Percentiles rank a stretch among this genome's conserved stretches.
Evolutionary conservation across 2,888 invertebrate species (phyloP).

Genomic region (Desoria tigrina): DNA sequence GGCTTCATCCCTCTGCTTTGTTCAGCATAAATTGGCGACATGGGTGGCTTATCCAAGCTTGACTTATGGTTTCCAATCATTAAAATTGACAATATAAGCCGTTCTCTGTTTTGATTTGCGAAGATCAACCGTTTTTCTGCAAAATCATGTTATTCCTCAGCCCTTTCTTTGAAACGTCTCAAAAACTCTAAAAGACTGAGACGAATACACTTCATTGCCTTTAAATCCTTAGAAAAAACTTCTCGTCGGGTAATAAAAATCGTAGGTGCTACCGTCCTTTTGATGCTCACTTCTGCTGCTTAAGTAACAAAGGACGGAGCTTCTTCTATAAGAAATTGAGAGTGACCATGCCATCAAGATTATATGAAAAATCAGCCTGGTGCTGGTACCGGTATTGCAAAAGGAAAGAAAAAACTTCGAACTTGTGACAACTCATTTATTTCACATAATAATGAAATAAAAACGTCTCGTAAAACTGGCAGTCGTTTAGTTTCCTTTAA

Average conservation of each 20-base stretch:
- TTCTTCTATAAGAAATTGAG: neutral
- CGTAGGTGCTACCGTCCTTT: too few relatives aligned
- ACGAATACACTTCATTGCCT: too few relatives aligned
- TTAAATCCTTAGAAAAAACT: too few relatives aligned
- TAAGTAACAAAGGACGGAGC: too few relatives aligned
- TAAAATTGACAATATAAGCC: neutral
- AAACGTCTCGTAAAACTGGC: neutral
- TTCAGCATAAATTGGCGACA: conserved; percentile 7
- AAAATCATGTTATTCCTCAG: conserved; percentile 7
- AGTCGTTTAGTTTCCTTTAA: neutral
- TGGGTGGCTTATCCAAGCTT: conserved; percentile 12
- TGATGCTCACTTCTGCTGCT: too few relatives aligned
- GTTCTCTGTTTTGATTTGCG: neutral
- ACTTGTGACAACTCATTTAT: conserved; percentile 6
- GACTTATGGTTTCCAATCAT: conserved; percentile 1
- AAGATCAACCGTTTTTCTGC: neutral
- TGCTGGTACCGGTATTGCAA: neutral
- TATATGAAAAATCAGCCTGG: too few relatives aligned
- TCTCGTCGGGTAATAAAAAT: too few relatives aligned
- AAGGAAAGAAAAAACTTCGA: neutral
- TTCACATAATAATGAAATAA: neutral
- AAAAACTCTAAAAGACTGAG: too few relatives aligned
- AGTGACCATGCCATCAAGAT: neutral
- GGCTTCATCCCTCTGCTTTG: neutral
- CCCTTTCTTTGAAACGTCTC: neutral